A percentile compares a stretch with the other conserved stretches of the same genome.
phyloP scores from a whole-genome alignment of 2,113 vertebrate species.

The Heterochromis multidens region DNA sequence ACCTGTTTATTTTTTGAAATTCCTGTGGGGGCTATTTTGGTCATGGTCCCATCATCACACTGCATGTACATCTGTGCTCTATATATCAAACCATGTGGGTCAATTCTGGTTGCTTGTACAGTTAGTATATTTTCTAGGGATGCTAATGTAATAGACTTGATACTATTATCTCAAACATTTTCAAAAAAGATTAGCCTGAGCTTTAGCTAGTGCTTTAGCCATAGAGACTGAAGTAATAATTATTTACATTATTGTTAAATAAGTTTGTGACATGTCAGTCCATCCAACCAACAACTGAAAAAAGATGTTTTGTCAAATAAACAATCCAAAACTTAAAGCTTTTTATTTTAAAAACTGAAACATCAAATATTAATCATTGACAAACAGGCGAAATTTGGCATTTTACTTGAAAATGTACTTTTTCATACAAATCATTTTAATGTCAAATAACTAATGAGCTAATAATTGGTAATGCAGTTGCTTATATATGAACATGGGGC shows the following conservation, averaged over 20 bases:
- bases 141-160: neutral
- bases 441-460: neutral
- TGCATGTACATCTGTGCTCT: slow-evolving; percentile 44
- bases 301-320: too few relatives aligned
- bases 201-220: neutral
- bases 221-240: neutral
- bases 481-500: neutral
- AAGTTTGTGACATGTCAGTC: neutral
- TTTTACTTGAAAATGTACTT: neutral
- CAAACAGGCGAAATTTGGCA: neutral
- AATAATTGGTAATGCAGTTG: neutral
- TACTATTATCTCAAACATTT: neutral
- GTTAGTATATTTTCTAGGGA: neutral
- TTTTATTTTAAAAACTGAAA: neutral
- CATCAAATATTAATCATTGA: neutral
- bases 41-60: slow-evolving; percentile 3
- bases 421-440: too few relatives aligned
- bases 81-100: slow-evolving; percentile 6
- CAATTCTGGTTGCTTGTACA: neutral
- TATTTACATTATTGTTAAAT: neutral
- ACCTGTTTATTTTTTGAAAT: slow-evolving; percentile 41
- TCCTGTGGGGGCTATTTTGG: slow-evolving; percentile 6
- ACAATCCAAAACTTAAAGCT: too few relatives aligned
- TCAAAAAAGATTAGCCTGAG: neutral
- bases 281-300: too few relatives aligned